A percentile compares a stretch with the other conserved stretches of the same genome.
Conservation (phyloP, 2,797 vertebrate species). For the Arctocebus calabarensis region DNA sequence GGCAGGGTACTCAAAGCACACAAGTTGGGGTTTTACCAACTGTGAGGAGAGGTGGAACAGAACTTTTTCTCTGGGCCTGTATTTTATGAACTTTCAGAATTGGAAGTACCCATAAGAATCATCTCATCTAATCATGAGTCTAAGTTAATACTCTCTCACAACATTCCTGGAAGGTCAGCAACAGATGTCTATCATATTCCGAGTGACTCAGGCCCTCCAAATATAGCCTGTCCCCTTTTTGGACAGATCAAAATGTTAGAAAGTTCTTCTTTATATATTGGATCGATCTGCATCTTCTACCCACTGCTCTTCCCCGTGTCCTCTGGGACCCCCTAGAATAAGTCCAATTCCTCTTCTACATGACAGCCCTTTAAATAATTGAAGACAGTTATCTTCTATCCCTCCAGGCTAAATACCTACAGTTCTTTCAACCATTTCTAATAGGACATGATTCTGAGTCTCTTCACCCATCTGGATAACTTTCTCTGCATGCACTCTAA, state of each 20-base stretch:
- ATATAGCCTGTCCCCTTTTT: slow-evolving; percentile 48
- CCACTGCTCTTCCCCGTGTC: neutral
- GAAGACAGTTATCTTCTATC: slow-evolving; percentile 53
- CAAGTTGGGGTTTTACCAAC: neutral
- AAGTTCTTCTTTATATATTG: neutral
- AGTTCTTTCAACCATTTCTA: slow-evolving; percentile 54
- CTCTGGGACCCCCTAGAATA: neutral
- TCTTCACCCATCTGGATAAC: slow-evolving; percentile 24
- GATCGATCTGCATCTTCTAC: slow-evolving; percentile 33
- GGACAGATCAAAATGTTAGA: slow-evolving; percentile 31
- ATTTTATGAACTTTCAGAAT: neutral
- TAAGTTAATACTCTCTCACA: neutral
- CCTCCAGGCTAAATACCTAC: slow-evolving; percentile 48
- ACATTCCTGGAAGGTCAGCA: neutral
- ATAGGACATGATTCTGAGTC: slow-evolving; percentile 27
- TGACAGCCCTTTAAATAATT: slow-evolving; percentile 71
- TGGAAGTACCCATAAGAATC: neutral
- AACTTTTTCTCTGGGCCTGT: neutral
- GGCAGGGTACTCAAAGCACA: neutral
- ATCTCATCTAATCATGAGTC: neutral
- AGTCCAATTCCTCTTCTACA: slow-evolving; percentile 58
- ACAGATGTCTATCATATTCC: neutral
- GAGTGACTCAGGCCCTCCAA: neutral
- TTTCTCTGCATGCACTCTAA: neutral
- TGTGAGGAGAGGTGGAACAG: neutral